A percentile compares a stretch with the other conserved stretches of the same genome.
phyloP scores from a whole-genome alignment of 2,113 vertebrate genomes.

The Ceyx margarethae region DNA sequence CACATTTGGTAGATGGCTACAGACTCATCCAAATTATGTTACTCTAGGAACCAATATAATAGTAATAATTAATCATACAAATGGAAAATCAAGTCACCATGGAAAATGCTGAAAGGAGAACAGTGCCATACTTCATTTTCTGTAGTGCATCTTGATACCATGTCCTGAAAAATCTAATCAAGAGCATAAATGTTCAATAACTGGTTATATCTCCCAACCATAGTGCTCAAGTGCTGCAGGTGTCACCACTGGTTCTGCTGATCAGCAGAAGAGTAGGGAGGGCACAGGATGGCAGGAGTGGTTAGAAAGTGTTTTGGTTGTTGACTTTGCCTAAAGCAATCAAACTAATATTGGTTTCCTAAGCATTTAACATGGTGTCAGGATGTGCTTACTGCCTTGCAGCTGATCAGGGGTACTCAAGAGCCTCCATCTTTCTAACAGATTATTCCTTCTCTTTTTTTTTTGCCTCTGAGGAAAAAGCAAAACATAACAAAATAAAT shows the following conservation, averaged over 20 bases:
- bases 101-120: background rate
- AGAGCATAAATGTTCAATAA: accelerated
- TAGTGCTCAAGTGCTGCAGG: background rate
- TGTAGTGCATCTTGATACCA: background rate
- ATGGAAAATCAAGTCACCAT: background rate
- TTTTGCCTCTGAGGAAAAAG: background rate
- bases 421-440: background rate
- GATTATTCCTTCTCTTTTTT: background rate
- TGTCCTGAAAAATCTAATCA: background rate
- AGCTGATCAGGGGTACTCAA: background rate
- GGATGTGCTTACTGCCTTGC: background rate
- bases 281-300: background rate
- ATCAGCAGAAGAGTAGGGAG: background rate
- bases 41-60: background rate
- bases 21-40: background rate
- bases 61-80: background rate
- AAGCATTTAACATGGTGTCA: background rate
- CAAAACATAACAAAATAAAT: background rate
- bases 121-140: background rate
- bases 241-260: background rate
- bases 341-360: background rate
- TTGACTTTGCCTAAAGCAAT: background rate
- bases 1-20: background rate
- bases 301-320: background rate
- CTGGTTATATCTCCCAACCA: accelerated